Evolutionary conservation across 2,888 invertebrate genomes (phyloP), one percentile per base, ranked within the genome.

Genomic region (Dorcus parallelipipedus): DNA sequence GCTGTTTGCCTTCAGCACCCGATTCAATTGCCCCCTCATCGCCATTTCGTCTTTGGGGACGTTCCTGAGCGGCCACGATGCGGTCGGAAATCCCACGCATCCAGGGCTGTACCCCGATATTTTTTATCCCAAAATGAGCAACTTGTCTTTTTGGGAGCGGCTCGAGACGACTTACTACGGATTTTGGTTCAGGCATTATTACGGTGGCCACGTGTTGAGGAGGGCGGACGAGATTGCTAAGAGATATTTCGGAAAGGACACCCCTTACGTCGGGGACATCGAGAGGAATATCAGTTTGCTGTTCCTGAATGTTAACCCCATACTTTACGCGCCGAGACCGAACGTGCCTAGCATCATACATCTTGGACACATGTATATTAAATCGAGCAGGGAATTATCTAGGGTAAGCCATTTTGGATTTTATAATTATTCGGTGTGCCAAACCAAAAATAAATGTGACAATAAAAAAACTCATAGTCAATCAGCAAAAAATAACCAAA

Each of bases 81-180:
- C 55, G 10, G 41, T 63, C 8, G 59, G 59, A 40, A 59, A 59
- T 14, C 59, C 59, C 8, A 55, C 59, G 7, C 59, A 59, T 55
- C 59, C 59, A 9, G 52, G 50, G 4, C 33, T 55, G 38, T 54
- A 55, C 6, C 59, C 59, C 10, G 73, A 74, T 56, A 66, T 73
- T 64, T 67, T 71, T 58, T 60, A 73, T 38, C 68, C 64, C 10
- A 61, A 55, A 9, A 55, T 76, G 58, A 73, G 76, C 43, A 77
- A 81, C 60, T 65, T 82, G 60, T 80, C 73, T n/a, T 70, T 78
- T 41, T 80, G 79, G 45, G 76, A 79, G 60, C 62, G 75, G 51
- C 53, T 73, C 2, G 66, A 67, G 56, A 72, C 68, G 50, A 67
- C 66, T 2, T 61, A 67, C 9, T 73, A 71, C 53, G 65, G 67